phyloP scores from a whole-genome alignment of 2,888 invertebrate genomes.

The Eutolmus rufibarbis region DNA sequence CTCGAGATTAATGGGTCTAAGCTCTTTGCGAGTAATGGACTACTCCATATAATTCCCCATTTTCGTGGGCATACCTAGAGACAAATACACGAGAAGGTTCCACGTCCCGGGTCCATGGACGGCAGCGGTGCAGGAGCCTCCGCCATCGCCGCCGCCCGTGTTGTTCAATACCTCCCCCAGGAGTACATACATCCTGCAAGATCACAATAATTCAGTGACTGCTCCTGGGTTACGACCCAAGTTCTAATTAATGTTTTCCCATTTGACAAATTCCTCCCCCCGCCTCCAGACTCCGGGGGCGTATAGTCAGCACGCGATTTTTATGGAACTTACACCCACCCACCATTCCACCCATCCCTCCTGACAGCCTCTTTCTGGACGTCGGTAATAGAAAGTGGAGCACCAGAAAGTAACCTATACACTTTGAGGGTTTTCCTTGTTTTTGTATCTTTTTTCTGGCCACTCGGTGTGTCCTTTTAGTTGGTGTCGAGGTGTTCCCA shows the following conservation, averaged over 20 bases:
- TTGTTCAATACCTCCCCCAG: slow-evolving; percentile 34
- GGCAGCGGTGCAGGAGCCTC: not conserved
- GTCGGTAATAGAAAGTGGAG: not conserved
- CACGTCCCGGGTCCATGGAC: not conserved
- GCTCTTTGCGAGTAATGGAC: slow-evolving; percentile 39
- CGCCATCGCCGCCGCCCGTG: not conserved
- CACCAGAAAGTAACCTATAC: not conserved
- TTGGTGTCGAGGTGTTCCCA: slow-evolving; percentile 56
- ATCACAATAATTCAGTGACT: slow-evolving; percentile 52
- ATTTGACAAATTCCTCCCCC: slow-evolving; percentile 52
- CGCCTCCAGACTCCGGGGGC: not conserved
- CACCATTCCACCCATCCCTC: not conserved
- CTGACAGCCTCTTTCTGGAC: not conserved
- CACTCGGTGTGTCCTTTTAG: slow-evolving; percentile 7
- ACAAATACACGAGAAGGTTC: slow-evolving; percentile 5
- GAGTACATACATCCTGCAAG: slow-evolving; percentile 39
- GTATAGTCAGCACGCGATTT: slow-evolving; percentile 50
- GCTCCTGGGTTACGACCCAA: slow-evolving; percentile 51
- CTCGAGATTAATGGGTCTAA: slow-evolving; percentile 55
- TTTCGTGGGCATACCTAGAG: slow-evolving; percentile 13
- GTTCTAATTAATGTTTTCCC: slow-evolving; percentile 53
- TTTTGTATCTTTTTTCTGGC: not conserved
- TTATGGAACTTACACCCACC: slow-evolving; percentile 41
- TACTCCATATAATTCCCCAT: not conserved
- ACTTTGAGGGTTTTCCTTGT: not conserved